phyloP scores from a whole-genome alignment of 2,113 vertebrate genomes.

The Paralichthys olivaceus region DNA sequence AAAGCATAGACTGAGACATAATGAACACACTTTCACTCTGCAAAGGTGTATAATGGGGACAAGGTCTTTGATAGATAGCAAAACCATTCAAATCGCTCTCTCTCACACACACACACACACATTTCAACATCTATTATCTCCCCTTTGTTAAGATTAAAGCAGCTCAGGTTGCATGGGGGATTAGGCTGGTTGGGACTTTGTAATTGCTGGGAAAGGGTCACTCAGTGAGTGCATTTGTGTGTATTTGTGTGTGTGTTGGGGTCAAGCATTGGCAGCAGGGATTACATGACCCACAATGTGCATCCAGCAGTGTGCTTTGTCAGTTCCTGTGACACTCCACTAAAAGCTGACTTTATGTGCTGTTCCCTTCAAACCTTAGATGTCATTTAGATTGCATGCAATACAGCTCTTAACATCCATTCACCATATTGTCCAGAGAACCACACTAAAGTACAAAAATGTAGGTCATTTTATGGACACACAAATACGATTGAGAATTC shows the following conservation, averaged over 20 bases:
- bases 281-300: conserved; percentile 51
- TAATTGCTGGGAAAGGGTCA: conserved; percentile 54
- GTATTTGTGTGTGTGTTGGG: conserved; percentile 33
- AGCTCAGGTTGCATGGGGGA: conserved; percentile 48
- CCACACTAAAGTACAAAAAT: conserved; percentile 22
- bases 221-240: conserved; percentile 5
- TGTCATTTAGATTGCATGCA: background rate
- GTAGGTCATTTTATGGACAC: conserved; percentile 32
- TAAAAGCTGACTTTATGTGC: conserved; percentile 28
- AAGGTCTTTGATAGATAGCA: background rate
- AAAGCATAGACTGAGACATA: background rate
- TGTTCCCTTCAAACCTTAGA: background rate
- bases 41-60: background rate
- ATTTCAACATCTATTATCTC: conserved; percentile 50
- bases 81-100: background rate
- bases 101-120: conserved; percentile 20
- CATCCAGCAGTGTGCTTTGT: conserved; percentile 39
- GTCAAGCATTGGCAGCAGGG: conserved; percentile 45
- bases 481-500: background rate
- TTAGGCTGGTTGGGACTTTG: conserved; percentile 36
- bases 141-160: conserved; percentile 59
- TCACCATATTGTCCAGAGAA: conserved; percentile 10
- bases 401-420: conserved; percentile 21
- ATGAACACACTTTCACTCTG: background rate
- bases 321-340: background rate